Evolutionary conservation across 2,797 vertebrate species (phyloP), one percentile per base, ranked within the genome.

Genomic region (Nothura maculosa): DNA sequence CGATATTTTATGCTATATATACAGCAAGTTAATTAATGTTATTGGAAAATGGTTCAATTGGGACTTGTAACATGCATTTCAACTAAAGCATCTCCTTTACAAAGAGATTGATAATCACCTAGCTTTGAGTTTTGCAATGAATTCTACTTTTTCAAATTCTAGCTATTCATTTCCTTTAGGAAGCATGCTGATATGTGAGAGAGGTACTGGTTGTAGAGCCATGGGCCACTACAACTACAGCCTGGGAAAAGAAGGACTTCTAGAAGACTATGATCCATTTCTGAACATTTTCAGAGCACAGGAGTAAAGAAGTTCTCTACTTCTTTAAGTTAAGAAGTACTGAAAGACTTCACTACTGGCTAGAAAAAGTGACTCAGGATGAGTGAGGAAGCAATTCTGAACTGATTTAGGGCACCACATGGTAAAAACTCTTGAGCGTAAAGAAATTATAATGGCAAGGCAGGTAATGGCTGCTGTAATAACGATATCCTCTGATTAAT

Each of bases 301-400:
- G 61, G 77, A 17, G 2, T 24, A 12, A n/a, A 28, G 30, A 30
- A 89, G 15, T 10, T 87, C 38, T 48, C 32, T n/a, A 12, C 12
- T 24, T 48, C 47, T 48, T 48, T 48, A 25, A 48, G 38, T 40
- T 12, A 40, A 40, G 8, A 40, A 40, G 38, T 40, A 40, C 38
- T 40, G 38, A 40, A 40, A 28, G 1, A 1, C 0, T 0, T 12
- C 24, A 4, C 21, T 43, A 18, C 48, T 87, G 32, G 20, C 18
- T 62, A 48, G 17, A 20, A 69, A 22, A 48, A 70, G 45, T 32
- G 18, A 86, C 20, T 6, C 27, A 34, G 4, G 0, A 0, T 42
- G 34, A 3, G 5, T 34, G 9, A 76, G 10, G 40, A 67, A 9
- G 6, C 68, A n/a, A 61, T 85, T 85, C 40, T 40, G 24, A 63